Evolutionary conservation across 1,140 invertebrate genomes (phyloP), one percentile per base, ranked within the genome.

Genomic region (Octopus sinensis): DNA sequence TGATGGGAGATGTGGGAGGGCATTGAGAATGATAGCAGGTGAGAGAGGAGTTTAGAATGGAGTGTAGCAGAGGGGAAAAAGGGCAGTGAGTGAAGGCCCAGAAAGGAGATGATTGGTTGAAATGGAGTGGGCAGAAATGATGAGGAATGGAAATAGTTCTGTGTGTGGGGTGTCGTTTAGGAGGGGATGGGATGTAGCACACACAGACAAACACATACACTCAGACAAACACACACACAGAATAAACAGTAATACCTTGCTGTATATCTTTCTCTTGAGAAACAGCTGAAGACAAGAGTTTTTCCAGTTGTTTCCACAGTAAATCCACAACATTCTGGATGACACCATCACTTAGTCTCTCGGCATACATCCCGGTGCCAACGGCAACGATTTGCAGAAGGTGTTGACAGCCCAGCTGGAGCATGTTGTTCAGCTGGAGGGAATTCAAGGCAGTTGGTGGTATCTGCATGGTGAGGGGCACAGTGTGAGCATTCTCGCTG

Each of bases 301-400:
- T 85, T 81, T 84, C 79, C n/a, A 93, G 87, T 82, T 93, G 92
- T 9, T 89, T 87, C 85, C 90, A 90, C 75, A 92, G 83, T 1
- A 92, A 85, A 75, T 92, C 89, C 0, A 92, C 85, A 17, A 93
- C 86, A 81, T 88, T 87, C 81, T 91, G 89, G 23, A 92, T 81
- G 0, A 92, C 90, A 30, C 87, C 85, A 73, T 85, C 79, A 53
- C 92, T 91, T 78, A 93, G 84, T 83, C 91, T 88, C 56, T 92
- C 90, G 5, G 92, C 90, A 90, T 92, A 90, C 23, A 92, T 90
- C 91, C 91, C 91, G 51, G 91, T 90, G 43, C 91, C 92, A 30
- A 93, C 87, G 1, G 93, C 90, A 53, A 94, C 88, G 81, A 94
- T 92, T 82, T 93, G 92, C n/a, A 93, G 88, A 23, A 93, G 86